Conservation (phyloP, 2,888 invertebrate genomes). For the Ferrisia virgata region DNA sequence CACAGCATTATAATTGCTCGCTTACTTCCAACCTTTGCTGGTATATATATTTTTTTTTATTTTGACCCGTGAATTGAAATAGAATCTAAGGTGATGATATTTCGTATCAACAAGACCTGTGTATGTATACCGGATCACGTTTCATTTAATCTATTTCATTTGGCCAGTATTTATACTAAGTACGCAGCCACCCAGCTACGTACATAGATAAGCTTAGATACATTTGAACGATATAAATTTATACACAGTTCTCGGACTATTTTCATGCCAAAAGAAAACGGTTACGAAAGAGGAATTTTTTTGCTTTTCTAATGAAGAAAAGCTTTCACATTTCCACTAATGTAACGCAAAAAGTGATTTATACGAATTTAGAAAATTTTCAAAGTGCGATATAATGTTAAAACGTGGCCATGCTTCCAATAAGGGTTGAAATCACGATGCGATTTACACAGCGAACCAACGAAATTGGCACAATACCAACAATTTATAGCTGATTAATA, state of each 20-base stretch:
- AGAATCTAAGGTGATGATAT: neutral
- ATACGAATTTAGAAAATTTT: slow-evolving; percentile 19
- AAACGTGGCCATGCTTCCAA: slow-evolving; percentile 20
- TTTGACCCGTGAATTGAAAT: neutral
- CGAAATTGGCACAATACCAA: slow-evolving; percentile 26
- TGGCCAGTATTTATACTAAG: neutral
- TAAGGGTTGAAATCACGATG: slow-evolving; percentile 16
- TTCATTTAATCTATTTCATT: neutral
- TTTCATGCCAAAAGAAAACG: neutral
- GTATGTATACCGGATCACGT: too few relatives aligned
- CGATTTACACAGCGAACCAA: slow-evolving; percentile 19
- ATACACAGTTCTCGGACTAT: neutral
- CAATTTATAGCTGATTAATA: slow-evolving; percentile 25
- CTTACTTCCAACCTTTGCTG: too few relatives aligned
- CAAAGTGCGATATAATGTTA: slow-evolving; percentile 28
- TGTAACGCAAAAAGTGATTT: slow-evolving; percentile 29
- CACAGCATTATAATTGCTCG: too few relatives aligned
- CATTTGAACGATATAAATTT: neutral
- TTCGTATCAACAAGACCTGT: too few relatives aligned
- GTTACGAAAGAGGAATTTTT: neutral
- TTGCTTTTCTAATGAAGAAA: slow-evolving; percentile 26
- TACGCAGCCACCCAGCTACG: too few relatives aligned
- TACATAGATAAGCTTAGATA: too few relatives aligned
- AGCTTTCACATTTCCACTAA: slow-evolving; percentile 21
- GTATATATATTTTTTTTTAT: too few relatives aligned